Base-by-base conservation (phyloP, 2,888 invertebrate genomes). In the Hirtodrosophila histrioides region DNA sequence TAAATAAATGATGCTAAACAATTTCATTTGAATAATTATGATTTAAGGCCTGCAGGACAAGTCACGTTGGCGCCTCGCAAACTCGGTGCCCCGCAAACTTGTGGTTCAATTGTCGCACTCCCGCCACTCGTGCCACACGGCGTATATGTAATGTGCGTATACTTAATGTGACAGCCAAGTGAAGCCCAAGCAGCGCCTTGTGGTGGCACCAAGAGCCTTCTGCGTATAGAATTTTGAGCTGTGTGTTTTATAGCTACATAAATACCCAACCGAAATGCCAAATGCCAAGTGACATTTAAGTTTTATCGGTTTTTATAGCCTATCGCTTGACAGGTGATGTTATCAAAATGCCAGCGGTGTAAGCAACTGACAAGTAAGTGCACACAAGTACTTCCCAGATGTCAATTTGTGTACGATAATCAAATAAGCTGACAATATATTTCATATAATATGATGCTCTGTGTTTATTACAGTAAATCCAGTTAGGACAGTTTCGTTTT, bases 111-210 rank as follows among this genome's bases (percentile, higher is more conserved):
- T 36, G 43, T 35, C 37, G 37, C 23, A 12, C 31, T 7, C 29
- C 8, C 4, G 9, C 50, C n/a, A n/a, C n/a, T n/a, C 17, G 36
- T 51, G 29, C n/a, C 51, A 37, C 40, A 24, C 31, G 58, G 67
- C 31, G 67, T 61, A 46, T 76, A 46, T 63, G 57, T 64, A 50
- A 64, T 23, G n/a, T 33, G 60, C 50, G 60, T 62, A 73, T 74
- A 74, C 62, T 50, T 74, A 72, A 74, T 58, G 46, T 63, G 72
- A 69, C 72, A 72, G 56, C 48, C 24, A 48, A 43, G 35, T 35
- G 46, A 48, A 55, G 39, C 50, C 56, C 37, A 45, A 54, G 44
- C 44, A 73, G 58, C 60, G 69, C 62, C 63, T 46, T 33, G 17
- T 64, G 76, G 17, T 64, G 76, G 64, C 78, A 63, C 66, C 55